Base-by-base conservation (phyloP, 2,797 vertebrate genomes). In the Loris lydekkerianus region DNA sequence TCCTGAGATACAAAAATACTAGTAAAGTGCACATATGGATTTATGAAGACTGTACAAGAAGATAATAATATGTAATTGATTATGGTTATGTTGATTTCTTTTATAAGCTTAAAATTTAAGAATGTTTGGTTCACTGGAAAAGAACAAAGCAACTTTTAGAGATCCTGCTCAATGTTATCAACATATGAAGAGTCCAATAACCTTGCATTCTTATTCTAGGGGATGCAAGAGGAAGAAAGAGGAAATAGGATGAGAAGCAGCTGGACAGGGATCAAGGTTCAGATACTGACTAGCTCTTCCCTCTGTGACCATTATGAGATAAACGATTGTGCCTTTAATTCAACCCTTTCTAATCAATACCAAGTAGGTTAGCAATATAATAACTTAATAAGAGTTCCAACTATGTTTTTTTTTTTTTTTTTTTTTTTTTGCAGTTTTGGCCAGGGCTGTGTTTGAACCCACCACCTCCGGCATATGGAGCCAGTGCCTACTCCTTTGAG, bases 91-190 rank as follows among this genome's bases (percentile, higher is more conserved):
- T 34, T 60, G 56, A 92, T 85, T 90, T 87, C 23, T 77, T 90
- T 92, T 86, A 77, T 93, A 49, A 27, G 21, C 92, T 86, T 92
- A 34, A 17, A 96, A 83, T 20, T 93, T 82, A 70, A 90, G 76
- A 76, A 90, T 77, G 13, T 93, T 93, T 86, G 23, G 69, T 78
- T 93, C 31, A 58, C 17, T 40, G 18, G 31, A 93, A 25, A 69
- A 91, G 89, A 37, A 95, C 46, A 86, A 90, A 81, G 31, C 63
- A 69, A 31, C 40, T 85, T 95, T 94, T 81, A 89, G 34, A 58
- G 27, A 34, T 70, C 73, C 34, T 76, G 60, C 61, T 91, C 53
- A 34, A 17, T 85, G 53, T 85, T 72, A 60, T 31, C 7, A 40
- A 53, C 46, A 63, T 60, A 58, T 53, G n/a, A 10, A 70, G 69